Evolutionary conservation across 2,888 invertebrate genomes (phyloP).

Genomic region (Noctua janthe): DNA sequence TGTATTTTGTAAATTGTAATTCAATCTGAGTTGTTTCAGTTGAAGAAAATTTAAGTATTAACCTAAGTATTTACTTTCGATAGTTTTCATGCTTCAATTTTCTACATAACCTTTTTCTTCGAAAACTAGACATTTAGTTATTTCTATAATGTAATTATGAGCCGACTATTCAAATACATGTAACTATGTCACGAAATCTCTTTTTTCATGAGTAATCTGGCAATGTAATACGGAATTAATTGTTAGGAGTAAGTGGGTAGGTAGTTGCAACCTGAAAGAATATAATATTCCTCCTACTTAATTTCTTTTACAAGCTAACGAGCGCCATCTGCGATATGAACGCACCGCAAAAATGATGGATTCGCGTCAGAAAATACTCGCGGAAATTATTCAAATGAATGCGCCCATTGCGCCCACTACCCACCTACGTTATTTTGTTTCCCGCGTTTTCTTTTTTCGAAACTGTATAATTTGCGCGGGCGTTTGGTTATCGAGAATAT

Average conservation of each 20-base stretch:
- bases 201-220: not conserved
- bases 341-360: conserved; percentile 77
- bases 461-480: conserved; percentile 57
- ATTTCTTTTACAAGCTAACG: conserved; percentile 40
- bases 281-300: not conserved
- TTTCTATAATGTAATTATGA: not conserved
- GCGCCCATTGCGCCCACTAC: conserved; percentile 73
- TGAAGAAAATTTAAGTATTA: not conserved
- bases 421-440: conserved; percentile 69
- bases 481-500: conserved; percentile 45
- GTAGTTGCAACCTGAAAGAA: conserved; percentile 11
- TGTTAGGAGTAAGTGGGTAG: not conserved
- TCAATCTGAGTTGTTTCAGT: not conserved
- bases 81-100: not conserved
- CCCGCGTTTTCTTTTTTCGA: conserved; percentile 54
- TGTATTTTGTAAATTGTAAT: not conserved
- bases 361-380: conserved; percentile 74
- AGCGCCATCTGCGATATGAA: conserved; percentile 67
- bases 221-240: not conserved
- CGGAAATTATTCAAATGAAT: conserved; percentile 86
- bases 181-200: not conserved
- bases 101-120: not conserved
- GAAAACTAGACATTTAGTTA: not conserved
- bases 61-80: not conserved
- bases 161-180: not conserved